Conservation (phyloP, 2,113 vertebrate species). For the Propithecus coquereli region DNA sequence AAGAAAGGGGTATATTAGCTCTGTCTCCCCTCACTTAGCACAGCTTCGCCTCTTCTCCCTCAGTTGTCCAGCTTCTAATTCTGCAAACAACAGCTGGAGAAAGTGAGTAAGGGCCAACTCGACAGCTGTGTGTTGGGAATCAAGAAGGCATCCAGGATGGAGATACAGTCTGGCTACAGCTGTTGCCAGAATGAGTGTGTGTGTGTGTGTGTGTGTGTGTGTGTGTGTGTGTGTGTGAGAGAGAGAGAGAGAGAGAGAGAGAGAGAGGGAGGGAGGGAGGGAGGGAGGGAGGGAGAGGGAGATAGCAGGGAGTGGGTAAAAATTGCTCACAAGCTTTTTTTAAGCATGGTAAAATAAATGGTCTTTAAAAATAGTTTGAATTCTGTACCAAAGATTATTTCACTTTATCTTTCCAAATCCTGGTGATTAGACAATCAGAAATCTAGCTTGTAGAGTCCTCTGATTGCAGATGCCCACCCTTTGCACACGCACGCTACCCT, state of each 20-base stretch:
- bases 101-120: neutral
- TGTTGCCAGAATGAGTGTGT: neutral
- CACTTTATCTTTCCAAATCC: neutral
- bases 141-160: slow-evolving; percentile 15
- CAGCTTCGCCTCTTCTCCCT: neutral
- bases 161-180: neutral
- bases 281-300: no score
- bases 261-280: no score
- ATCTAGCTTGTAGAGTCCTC: neutral
- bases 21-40: neutral
- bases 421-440: neutral
- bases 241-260: neutral
- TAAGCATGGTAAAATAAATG: neutral
- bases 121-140: slow-evolving; percentile 50
- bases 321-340: neutral
- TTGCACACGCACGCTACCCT: neutral
- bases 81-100: slow-evolving; percentile 63
- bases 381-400: neutral
- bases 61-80: slow-evolving; percentile 53
- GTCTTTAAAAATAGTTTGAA: slow-evolving; percentile 16
- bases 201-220: neutral
- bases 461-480: no score
- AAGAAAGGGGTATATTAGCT: neutral
- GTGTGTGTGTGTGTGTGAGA: neutral
- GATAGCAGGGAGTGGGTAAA: neutral